These are phyloP conservation scores for Heliconius charithonia DNA, from an alignment of 2,888 invertebrate genomes.

Conservation along the genomic window DNA sequence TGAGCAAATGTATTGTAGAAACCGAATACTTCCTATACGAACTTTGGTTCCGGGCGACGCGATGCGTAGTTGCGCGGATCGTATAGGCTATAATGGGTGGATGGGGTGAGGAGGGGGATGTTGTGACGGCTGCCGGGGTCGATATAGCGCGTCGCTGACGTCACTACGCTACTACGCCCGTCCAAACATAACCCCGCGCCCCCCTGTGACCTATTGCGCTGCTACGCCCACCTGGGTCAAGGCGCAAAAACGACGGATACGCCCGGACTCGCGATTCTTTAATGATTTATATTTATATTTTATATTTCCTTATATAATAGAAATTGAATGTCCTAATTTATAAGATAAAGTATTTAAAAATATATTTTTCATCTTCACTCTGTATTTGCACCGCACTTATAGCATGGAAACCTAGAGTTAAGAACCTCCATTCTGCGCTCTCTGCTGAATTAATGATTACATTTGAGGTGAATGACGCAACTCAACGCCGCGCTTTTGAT, in stretches of 20 bases:
- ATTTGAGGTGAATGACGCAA: not conserved
- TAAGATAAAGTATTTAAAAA: too few species aligned
- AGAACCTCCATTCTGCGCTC: not conserved
- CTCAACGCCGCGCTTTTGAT: not conserved
- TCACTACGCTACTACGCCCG: constrained; percentile 83
- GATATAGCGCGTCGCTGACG: constrained; percentile 78
- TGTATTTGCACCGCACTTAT: not conserved
- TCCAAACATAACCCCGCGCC: constrained; percentile 74
- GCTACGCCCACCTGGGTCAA: constrained; percentile 81
- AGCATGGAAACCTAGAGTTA: not conserved
- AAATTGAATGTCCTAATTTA: too few species aligned
- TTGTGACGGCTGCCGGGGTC: constrained; percentile 78
- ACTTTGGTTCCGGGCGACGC: constrained; percentile 71
- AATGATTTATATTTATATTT: not conserved
- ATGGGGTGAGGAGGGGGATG: constrained; percentile 62
- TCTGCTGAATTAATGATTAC: not conserved
- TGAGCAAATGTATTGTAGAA: constrained; percentile 3
- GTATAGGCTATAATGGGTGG: constrained; percentile 39
- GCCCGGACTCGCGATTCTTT: constrained; percentile 50
- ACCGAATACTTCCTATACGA: constrained; percentile 66
- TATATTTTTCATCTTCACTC: not conserved
- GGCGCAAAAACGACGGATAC: constrained; percentile 72
- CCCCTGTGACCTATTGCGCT: constrained; percentile 78
- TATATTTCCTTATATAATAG: too few species aligned
- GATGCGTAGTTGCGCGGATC: constrained; percentile 71